These are phyloP conservation scores for Podarcis raffonei DNA, from an alignment of 2,113 vertebrate genomes.

Conservation along the genomic window DNA sequence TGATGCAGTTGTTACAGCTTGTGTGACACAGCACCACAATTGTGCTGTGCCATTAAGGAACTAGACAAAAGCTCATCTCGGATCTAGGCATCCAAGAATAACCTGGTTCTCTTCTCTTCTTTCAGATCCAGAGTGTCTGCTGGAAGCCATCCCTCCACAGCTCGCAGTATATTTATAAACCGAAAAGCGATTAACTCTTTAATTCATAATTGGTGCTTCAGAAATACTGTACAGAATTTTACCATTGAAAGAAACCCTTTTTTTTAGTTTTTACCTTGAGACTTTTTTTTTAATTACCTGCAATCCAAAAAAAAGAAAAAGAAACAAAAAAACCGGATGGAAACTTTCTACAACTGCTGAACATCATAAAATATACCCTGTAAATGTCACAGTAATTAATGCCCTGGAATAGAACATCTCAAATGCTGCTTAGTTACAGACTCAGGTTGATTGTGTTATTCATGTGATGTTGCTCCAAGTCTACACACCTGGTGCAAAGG, in stretches of 20 bases:
- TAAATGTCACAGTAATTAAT: slow-evolving; percentile 81
- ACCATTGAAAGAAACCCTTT: slow-evolving; percentile 83
- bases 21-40: background rate
- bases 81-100: accelerated
- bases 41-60: background rate
- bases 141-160: slow-evolving; percentile 71
- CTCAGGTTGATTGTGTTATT: slow-evolving; percentile 92
- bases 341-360: slow-evolving; percentile 84
- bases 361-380: slow-evolving; percentile 79
- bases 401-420: slow-evolving; percentile 93
- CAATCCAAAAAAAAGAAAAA: slow-evolving; percentile 78
- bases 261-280: slow-evolving; percentile 82
- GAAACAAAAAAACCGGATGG: slow-evolving; percentile 54
- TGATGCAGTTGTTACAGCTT: background rate
- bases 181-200: slow-evolving; percentile 66
- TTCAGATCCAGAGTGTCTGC: slow-evolving; percentile 74
- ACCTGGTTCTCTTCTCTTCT: slow-evolving; percentile 49
- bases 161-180: slow-evolving; percentile 73
- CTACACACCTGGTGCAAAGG: slow-evolving; percentile 70
- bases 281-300: slow-evolving; percentile 76
- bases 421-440: slow-evolving; percentile 96
- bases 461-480: slow-evolving; percentile 76
- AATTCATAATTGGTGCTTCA: slow-evolving; percentile 90
- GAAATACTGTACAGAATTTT: slow-evolving; percentile 89
- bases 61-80: background rate